These are phyloP conservation scores for Theretra japonica DNA, from an alignment of 2,888 invertebrate genomes.

Conservation along the genomic window DNA sequence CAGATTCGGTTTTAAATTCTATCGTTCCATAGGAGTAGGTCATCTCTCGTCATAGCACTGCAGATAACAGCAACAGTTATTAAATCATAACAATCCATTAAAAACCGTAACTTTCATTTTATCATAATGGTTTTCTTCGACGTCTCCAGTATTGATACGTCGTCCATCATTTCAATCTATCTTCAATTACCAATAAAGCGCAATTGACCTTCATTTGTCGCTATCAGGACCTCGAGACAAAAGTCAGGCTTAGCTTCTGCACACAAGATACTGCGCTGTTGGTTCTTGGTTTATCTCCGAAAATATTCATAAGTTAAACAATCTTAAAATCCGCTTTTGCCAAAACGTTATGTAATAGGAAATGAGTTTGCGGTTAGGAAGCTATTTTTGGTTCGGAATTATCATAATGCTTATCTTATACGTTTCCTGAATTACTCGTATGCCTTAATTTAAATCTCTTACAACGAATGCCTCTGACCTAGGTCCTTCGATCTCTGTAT, in stretches of 20 bases:
- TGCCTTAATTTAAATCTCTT: too few relatives aligned
- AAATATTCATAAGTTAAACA: constrained; percentile 3
- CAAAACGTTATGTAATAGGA: background rate
- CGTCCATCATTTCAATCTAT: background rate
- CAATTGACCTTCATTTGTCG: constrained; percentile 15
- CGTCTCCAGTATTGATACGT: background rate
- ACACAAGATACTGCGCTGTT: background rate
- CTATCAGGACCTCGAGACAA: constrained; percentile 17
- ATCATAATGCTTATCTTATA: background rate
- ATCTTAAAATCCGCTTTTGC: background rate
- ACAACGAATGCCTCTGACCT: too few relatives aligned
- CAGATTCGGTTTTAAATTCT: too few relatives aligned
- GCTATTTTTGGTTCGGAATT: background rate
- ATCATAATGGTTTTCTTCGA: background rate
- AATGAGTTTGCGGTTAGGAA: background rate
- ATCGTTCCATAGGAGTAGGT: too few relatives aligned
- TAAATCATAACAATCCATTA: too few relatives aligned
- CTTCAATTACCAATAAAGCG: background rate
- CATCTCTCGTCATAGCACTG: too few relatives aligned
- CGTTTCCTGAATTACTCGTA: background rate
- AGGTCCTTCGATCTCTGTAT: too few relatives aligned
- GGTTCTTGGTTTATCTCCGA: constrained; percentile 3
- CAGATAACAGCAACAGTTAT: too few relatives aligned
- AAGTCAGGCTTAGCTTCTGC: background rate
- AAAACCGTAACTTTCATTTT: background rate